phyloP scores from a whole-genome alignment of 2,888 invertebrate species.

The Pollenia griseotomentosa region DNA sequence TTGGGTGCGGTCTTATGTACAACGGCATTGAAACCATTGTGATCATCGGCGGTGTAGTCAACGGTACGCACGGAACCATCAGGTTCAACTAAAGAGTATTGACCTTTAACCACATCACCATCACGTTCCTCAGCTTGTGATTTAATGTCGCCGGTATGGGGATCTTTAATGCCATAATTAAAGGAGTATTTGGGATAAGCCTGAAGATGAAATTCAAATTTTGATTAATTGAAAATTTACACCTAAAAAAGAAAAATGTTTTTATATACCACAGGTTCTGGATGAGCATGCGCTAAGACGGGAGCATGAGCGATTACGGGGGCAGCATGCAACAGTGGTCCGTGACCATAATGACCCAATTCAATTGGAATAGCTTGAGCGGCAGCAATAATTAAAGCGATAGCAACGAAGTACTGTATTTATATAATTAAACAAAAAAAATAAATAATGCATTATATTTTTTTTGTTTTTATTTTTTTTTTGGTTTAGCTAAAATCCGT shows the following conservation, averaged over 20 bases:
- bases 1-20: slow-evolving; percentile 88
- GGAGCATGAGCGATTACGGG: slow-evolving; percentile 77
- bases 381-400: slow-evolving; percentile 81
- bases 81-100: slow-evolving; percentile 85
- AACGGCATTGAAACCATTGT: slow-evolving; percentile 89
- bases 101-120: slow-evolving; percentile 90
- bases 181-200: slow-evolving; percentile 89
- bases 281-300: slow-evolving; percentile 78
- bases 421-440: too few species aligned
- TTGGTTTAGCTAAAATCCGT: too few species aligned
- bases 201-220: slow-evolving; percentile 81
- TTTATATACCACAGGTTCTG: slow-evolving; percentile 70
- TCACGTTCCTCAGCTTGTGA: slow-evolving; percentile 89
- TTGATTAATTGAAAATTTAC: background rate
- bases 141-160: slow-evolving; percentile 90
- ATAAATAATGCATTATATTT: too few species aligned
- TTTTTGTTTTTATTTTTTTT: too few species aligned
- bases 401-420: slow-evolving; percentile 82
- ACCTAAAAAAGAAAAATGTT: slow-evolving; percentile 40
- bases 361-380: slow-evolving; percentile 83
- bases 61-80: slow-evolving; percentile 86
- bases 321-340: slow-evolving; percentile 78
- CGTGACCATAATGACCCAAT: slow-evolving; percentile 82
- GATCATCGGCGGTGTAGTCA: slow-evolving; percentile 89
- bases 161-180: slow-evolving; percentile 89